Evolutionary conservation across 2,113 vertebrate species (phyloP).

Genomic region (Dendrocopos noguchii): DNA sequence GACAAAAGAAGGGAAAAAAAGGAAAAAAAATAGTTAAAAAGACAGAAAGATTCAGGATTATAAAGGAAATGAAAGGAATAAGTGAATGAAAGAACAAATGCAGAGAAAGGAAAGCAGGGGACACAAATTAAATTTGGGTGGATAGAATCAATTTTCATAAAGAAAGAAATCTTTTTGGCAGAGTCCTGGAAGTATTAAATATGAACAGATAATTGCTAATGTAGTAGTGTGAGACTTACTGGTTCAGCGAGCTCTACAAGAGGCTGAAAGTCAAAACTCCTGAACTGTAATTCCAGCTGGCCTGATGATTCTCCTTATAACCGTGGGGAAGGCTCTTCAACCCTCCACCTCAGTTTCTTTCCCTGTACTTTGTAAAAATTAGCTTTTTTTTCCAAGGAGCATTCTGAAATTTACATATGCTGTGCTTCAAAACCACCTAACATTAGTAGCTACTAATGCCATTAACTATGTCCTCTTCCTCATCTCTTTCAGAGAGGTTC

Average conservation of each 20-base stretch:
- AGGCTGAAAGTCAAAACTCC: not conserved
- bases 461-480: not conserved
- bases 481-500: not conserved
- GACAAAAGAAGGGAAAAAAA: not conserved
- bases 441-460: not conserved
- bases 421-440: not conserved
- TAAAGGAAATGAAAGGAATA: not conserved
- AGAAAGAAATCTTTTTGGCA: slow-evolving; percentile 10
- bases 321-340: not conserved
- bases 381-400: not conserved
- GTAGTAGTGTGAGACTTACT: not conserved
- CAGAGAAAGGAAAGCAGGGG: not conserved
- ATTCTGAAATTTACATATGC: not conserved
- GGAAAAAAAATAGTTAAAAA: not conserved
- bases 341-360: not conserved
- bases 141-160: not conserved
- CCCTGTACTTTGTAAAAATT: not conserved
- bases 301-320: not conserved
- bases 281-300: not conserved
- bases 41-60: not conserved
- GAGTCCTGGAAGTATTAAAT: not conserved
- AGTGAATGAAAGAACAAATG: not conserved
- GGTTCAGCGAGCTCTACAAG: not conserved
- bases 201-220: not conserved
- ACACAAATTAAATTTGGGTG: not conserved